Base-by-base conservation (phyloP, 35 echinoderm and acorn worm genomes). In the Strongylocentrotus purpuratus region DNA sequence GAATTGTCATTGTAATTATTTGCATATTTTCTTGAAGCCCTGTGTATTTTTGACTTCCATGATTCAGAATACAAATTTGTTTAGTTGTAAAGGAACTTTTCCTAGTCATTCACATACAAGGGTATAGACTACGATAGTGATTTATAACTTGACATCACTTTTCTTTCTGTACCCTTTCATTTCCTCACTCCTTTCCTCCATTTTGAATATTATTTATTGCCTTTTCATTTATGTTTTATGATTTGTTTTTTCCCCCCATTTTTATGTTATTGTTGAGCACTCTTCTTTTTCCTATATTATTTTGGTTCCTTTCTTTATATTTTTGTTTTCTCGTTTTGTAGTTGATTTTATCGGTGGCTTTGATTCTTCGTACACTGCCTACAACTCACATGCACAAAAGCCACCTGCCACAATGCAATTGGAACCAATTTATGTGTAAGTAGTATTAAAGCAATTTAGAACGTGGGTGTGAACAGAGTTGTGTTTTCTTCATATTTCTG, bases 341-440 rank as follows among this genome's bases (percentile, higher is more conserved):
- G 98, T 99, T 99, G 98, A 99, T 99, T 99, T 99, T 95, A 99
- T 99, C 88, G 98, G 98, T 94, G 98, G 98, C 60, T 99, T 99
- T 96, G 98, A 99, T 94, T 96, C 98, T 4, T 97, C 95, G 50
- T 99, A 97, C 50, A 94, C 97, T 28, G 94, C 94, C 31, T 95
- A 97, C 94, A 97, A 97, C 90, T 97, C 97, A 45, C 97, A 97
- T 59, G 85, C 97, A 86, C 95, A 94, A 65, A 46, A 85, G 93
- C 95, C 94, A 60, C 86, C 70, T n/a, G 86, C 96, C n/a, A 86
- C 95, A 61, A 94, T 99, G 47, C 96, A 96, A 86, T 94, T 99
- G 94, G 96, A 99, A 88, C 98, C 98, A 33, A 96, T 99, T 47
- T 99, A 99, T 94, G 95, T 97, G 98, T 99, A 96, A 99, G 98